Evolutionary conservation across 2,113 vertebrate genomes (phyloP).

Genomic region (pig (Sus scrofa)): T2T-Sscrofa CM000820.6:139940501-139941000

Average conservation of each 20-base stretch:
- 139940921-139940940: background rate
- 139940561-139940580: background rate
- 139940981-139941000: background rate
- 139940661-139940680: background rate
- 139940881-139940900: background rate
- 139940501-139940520: background rate
- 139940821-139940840: slow-evolving; percentile 31
- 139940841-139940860: background rate
- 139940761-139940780: slow-evolving; percentile 33
- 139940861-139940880: background rate
- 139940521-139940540: background rate
- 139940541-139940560: background rate
- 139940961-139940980: background rate
- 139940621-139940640: background rate
- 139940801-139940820: slow-evolving; percentile 55
- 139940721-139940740: background rate
- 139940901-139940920: background rate
- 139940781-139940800: slow-evolving; percentile 56
- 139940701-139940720: background rate
- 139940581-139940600: background rate
- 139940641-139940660: background rate
- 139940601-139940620: background rate
- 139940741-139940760: slow-evolving; percentile 45
- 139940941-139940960: background rate
- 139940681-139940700: slow-evolving; percentile 38